Conservation (phyloP, 37 sponge, comb jelly and placozoan genomes). For the Eunapius fragilis region DNA sequence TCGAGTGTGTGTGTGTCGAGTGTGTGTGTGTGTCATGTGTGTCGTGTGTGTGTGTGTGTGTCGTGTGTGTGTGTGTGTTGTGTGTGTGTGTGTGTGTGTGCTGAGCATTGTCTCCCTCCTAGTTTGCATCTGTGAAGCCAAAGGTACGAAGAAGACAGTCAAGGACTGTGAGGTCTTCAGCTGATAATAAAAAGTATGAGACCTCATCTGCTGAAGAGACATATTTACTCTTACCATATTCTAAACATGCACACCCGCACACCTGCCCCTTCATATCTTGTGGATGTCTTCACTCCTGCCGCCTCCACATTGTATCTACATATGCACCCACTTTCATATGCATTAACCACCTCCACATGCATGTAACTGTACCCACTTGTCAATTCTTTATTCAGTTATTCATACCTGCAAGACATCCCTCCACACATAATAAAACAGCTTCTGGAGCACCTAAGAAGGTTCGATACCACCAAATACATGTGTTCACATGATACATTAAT, state of each 20-base stretch:
- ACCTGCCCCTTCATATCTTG: background rate
- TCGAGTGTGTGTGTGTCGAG: background rate
- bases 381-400: background rate
- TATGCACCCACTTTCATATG: background rate
- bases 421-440: conserved; percentile 43
- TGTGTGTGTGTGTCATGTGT: no score
- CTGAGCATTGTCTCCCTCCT: conserved; percentile 9
- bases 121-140: background rate
- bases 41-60: background rate
- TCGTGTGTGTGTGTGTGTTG: background rate
- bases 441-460: conserved; percentile 49
- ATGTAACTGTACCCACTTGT: no score
- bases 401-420: conserved; percentile 42
- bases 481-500: no score
- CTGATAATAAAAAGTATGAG: conserved; percentile 12
- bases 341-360: background rate
- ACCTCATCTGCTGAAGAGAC: background rate
- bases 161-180: background rate
- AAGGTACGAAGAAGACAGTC: background rate
- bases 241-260: background rate
- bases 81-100: background rate
- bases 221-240: no score
- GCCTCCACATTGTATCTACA: no score
- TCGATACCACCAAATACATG: no score
- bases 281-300: no score